Evolutionary conservation across 2,797 vertebrate genomes (phyloP).

Genomic region (Parauchenoglanis ngamensis): DNA sequence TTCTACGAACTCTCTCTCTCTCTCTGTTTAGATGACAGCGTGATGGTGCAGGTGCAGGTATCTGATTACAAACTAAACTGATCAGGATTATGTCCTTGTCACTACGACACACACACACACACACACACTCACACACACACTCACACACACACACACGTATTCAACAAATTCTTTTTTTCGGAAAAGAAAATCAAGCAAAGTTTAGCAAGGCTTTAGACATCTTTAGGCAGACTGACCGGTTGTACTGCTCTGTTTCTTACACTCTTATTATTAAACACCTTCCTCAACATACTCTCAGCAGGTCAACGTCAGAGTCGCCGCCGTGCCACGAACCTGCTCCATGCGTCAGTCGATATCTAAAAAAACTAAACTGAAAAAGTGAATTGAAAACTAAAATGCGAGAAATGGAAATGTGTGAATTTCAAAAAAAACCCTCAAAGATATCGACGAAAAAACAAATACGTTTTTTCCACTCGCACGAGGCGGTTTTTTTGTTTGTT

Average conservation of each 20-base stretch:
- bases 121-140: no score
- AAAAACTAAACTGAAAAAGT: no score
- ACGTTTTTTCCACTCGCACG: no score
- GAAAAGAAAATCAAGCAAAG: background rate
- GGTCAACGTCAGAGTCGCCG: background rate
- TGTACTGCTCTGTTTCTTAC: background rate
- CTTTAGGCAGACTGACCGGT: background rate
- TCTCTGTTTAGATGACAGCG: background rate
- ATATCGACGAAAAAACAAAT: no score
- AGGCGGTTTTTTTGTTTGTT: no score
- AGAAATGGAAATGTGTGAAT: no score
- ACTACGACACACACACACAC: no score
- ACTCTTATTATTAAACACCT: background rate
- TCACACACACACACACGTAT: background rate
- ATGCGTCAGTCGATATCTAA: no score
- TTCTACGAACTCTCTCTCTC: no score
- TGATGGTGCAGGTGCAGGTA: slow-evolving; percentile 8
- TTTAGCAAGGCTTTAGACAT: background rate
- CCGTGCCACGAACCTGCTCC: no score
- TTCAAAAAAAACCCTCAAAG: no score
- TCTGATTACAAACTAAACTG: slow-evolving; percentile 6
- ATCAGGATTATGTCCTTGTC: background rate
- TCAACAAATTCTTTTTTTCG: background rate
- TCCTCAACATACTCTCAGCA: background rate
- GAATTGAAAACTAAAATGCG: no score